A percentile compares a stretch with the other conserved stretches of the same genome.
Conservation (phyloP, 2,113 vertebrate species). For the Xiphophorus maculatus region DNA sequence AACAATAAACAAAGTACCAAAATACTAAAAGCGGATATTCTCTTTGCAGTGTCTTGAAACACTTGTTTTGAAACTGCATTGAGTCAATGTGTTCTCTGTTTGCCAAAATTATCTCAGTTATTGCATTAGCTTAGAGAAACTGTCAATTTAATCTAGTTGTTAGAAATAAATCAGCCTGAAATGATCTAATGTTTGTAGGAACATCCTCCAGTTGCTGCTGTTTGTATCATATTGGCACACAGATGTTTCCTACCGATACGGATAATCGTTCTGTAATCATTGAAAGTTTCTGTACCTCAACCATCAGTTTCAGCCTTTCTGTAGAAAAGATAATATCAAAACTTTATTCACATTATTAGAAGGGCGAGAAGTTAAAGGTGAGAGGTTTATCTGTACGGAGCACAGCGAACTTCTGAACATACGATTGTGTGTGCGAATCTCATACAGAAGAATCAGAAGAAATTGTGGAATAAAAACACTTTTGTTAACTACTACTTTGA, state of each 20-base stretch:
- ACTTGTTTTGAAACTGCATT: neutral
- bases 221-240: no score
- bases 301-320: no score
- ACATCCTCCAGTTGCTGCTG: neutral
- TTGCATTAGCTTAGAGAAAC: neutral
- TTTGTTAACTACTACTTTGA: neutral
- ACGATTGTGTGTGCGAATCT: neutral
- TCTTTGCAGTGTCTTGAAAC: neutral
- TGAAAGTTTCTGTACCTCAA: no score
- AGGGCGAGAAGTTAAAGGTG: no score
- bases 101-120: neutral
- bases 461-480: neutral
- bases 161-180: neutral
- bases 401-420: no score
- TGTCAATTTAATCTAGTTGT: neutral
- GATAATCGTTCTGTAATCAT: no score
- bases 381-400: no score
- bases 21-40: neutral
- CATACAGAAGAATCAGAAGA: neutral
- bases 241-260: no score
- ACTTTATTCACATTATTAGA: no score
- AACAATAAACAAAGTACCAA: neutral
- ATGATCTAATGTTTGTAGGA: neutral
- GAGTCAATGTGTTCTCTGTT: neutral
- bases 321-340: no score